phyloP scores from a whole-genome alignment of 2,113 vertebrate genomes.

The Sterrhoptilus dennistouni region DNA sequence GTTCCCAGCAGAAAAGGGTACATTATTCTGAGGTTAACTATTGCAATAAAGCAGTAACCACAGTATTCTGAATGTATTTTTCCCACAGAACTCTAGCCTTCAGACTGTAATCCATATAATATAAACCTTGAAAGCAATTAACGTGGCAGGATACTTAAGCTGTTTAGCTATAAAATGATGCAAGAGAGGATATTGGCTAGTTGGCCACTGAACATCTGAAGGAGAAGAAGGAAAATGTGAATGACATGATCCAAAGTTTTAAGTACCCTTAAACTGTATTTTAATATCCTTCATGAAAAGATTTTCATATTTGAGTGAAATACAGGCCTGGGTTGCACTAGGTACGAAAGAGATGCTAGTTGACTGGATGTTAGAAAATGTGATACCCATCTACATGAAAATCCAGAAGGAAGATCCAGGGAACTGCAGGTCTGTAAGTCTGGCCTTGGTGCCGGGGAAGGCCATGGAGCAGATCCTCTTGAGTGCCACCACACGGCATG shows the following conservation, averaged over 20 bases:
- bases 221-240: neutral
- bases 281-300: neutral
- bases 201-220: neutral
- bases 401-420: neutral
- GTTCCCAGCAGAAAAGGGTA: constrained; percentile 17
- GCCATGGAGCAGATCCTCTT: neutral
- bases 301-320: neutral
- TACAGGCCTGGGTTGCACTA: neutral
- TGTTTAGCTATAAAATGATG: neutral
- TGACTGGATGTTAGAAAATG: neutral
- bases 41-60: constrained; percentile 13
- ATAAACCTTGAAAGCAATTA: neutral
- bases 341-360: neutral
- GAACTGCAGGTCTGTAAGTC: neutral
- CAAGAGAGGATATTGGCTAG: neutral
- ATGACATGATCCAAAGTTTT: neutral
- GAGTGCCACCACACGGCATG: fast-evolving
- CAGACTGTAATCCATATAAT: neutral
- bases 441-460: fast-evolving
- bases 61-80: neutral
- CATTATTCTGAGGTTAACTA: neutral
- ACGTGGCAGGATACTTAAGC: neutral
- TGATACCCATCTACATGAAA: neutral
- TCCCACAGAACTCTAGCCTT: neutral
- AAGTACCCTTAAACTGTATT: neutral